Evolutionary conservation across 2,888 invertebrate genomes (phyloP), one percentile per base, ranked within the genome.

Genomic region (Malacosoma neustria): DNA sequence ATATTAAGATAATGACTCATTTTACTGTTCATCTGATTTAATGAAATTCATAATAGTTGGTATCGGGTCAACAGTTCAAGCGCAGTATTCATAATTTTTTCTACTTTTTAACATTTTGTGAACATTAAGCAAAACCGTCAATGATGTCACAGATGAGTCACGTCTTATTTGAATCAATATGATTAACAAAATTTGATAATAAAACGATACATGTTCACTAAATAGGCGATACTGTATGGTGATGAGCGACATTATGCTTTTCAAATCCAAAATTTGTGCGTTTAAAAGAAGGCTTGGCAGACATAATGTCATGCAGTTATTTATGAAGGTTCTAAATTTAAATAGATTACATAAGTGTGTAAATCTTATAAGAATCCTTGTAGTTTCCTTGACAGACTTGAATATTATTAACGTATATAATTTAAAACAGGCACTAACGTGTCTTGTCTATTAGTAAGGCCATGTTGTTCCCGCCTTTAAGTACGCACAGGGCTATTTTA

Each of bases 111-210:
- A 72, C 61, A 72, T 71, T 73, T 69, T 65, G 61, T 65, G 67
- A 63, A 64, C 57, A 66, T 71, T 68, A 59, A 66, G 59, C 74
- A 69, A 77, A 77, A 75, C 69, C 70, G 65, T 71, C 62, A 72
- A 84, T 84, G 82, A 82, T 84, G 79, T 84, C 84, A 82, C 62
- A 61, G 54, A 45, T 82, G 81, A 82, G 60, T 80, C 82, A 81
- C 51, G 42, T 54, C 55, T 64, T 67, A 66, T 74, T 70, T 65
- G 54, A 63, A 68, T 66, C 58, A 60, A 61, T 46, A 46, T 54
- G 51, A 64, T 62, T 57, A 51, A 51, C 44, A 52, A 54, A 40
- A 53, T 49, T 54, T 51, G 50, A 61, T 54, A 62, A 65, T 62
- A 62, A 62, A 67, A 61, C 49, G 45, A 50, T 53, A 22, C 22